A percentile compares a stretch with the other conserved stretches of the same genome.
phyloP scores from a whole-genome alignment of 2,888 invertebrate species.

The Drosophila paranaensis region DNA sequence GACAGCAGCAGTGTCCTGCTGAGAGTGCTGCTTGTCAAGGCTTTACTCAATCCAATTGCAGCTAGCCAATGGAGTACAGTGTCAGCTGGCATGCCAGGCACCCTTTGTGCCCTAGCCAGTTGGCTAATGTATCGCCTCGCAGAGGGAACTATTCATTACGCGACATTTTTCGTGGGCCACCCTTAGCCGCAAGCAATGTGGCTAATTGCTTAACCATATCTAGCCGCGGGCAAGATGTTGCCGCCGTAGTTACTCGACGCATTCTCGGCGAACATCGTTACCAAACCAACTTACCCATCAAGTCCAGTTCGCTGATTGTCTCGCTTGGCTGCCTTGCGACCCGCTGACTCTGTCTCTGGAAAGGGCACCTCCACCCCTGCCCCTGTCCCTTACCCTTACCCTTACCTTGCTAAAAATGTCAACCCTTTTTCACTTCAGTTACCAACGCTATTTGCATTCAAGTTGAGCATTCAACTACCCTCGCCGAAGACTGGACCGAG shows the following conservation, averaged over 20 bases:
- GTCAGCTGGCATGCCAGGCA: slow-evolving; percentile 47
- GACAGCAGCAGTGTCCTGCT: slow-evolving; percentile 42
- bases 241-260: slow-evolving; percentile 24
- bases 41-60: slow-evolving; percentile 38
- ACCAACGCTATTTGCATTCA: slow-evolving; percentile 56
- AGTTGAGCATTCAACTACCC: slow-evolving; percentile 45
- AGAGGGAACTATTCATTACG: slow-evolving; percentile 25
- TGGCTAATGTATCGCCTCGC: slow-evolving; percentile 44
- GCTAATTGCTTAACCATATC: slow-evolving; percentile 52
- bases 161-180: slow-evolving; percentile 16
- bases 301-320: slow-evolving; percentile 75
- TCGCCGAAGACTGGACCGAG: slow-evolving; percentile 19
- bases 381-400: no score
- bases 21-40: slow-evolving; percentile 52
- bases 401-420: slow-evolving; percentile 37
- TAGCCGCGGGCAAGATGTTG: slow-evolving; percentile 43
- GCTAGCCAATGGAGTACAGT: slow-evolving; percentile 26
- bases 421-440: slow-evolving; percentile 64
- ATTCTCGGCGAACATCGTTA: slow-evolving; percentile 36
- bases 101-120: slow-evolving; percentile 31
- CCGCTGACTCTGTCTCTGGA: slow-evolving; percentile 1
- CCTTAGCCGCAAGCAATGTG: slow-evolving; percentile 36
- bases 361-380: background rate
- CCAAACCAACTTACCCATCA: slow-evolving; percentile 57
- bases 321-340: slow-evolving; percentile 63